phyloP scores from a whole-genome alignment of 2,888 invertebrate genomes.

The Agrilus mali region DNA sequence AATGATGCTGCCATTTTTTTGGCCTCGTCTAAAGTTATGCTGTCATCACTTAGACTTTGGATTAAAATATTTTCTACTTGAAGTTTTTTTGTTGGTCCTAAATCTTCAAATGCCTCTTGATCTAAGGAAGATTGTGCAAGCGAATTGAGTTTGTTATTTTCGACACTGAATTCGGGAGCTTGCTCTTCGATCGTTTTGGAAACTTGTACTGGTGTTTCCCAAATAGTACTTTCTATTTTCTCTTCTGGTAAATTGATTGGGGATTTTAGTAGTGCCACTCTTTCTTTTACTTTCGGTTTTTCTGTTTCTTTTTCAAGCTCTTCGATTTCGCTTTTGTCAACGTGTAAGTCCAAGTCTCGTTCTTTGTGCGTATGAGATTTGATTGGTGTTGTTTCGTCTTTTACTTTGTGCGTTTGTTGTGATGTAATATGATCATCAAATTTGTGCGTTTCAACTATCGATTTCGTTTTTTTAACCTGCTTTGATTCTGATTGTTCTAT shows the following conservation, averaged over 20 bases:
- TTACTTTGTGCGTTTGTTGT: too few relatives aligned
- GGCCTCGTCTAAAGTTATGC: conserved; percentile 37
- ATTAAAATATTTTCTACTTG: conserved; percentile 32
- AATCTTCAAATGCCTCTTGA: conserved; percentile 31
- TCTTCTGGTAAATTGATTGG: conserved; percentile 35
- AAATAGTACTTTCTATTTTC: conserved; percentile 37
- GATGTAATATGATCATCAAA: too few relatives aligned
- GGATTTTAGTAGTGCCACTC: conserved; percentile 10
- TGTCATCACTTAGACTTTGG: conserved; percentile 32
- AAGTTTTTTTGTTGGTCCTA: conserved; percentile 27
- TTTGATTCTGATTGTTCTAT: neutral
- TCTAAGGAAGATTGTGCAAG: conserved; percentile 31
- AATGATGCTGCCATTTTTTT: conserved; percentile 37
- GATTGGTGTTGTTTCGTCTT: too few relatives aligned
- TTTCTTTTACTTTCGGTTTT: conserved; percentile 7
- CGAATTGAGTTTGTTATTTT: conserved; percentile 26
- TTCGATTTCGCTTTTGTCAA: conserved; percentile 39
- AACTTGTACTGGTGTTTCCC: conserved; percentile 39
- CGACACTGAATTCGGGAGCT: conserved; percentile 25
- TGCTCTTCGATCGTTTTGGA: conserved; percentile 29
- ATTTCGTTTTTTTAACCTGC: neutral
- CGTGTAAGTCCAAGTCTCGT: conserved; percentile 32
- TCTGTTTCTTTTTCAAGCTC: conserved; percentile 34
- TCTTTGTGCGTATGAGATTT: too few relatives aligned
- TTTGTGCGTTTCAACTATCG: too few relatives aligned